Conservation (phyloP, 37 sponge, comb jelly and placozoan species). For the Ianthella basta region DNA sequence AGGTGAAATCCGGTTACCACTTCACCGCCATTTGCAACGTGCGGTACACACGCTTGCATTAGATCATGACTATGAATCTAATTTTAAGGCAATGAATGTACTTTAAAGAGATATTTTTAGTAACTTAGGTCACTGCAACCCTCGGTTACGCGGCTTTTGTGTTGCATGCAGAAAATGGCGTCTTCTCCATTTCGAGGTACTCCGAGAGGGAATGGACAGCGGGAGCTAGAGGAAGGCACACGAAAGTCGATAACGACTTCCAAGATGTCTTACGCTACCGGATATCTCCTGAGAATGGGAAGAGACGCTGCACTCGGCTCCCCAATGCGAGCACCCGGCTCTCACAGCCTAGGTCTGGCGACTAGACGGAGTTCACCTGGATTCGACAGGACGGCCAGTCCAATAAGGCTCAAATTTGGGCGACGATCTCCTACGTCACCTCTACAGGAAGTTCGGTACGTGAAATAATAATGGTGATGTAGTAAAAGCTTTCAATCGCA, state of each 20-base stretch:
- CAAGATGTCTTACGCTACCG: background rate
- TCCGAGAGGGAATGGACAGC: background rate
- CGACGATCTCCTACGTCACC: too few relatives aligned
- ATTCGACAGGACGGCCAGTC: too few relatives aligned
- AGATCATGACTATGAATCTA: background rate
- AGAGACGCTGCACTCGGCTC: background rate
- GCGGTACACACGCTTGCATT: too few relatives aligned
- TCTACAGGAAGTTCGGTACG: too few relatives aligned
- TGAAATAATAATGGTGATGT: too few relatives aligned
- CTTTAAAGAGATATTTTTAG: background rate
- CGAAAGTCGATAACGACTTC: background rate
- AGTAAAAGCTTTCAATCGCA: too few relatives aligned
- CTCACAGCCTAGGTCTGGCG: too few relatives aligned
- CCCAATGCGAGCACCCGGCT: background rate
- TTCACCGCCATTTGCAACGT: too few relatives aligned
- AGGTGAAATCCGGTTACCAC: too few relatives aligned
- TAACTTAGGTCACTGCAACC: conserved; percentile 12
- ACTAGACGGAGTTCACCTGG: too few relatives aligned
- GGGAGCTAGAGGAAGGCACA: background rate
- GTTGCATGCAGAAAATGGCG: background rate
- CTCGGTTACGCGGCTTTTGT: background rate
- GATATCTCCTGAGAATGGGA: background rate
- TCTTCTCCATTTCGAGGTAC: background rate
- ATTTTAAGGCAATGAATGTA: background rate
- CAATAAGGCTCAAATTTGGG: too few relatives aligned